Conservation (phyloP, 2,113 vertebrate genomes). For the Seriola aureovittata region DNA sequence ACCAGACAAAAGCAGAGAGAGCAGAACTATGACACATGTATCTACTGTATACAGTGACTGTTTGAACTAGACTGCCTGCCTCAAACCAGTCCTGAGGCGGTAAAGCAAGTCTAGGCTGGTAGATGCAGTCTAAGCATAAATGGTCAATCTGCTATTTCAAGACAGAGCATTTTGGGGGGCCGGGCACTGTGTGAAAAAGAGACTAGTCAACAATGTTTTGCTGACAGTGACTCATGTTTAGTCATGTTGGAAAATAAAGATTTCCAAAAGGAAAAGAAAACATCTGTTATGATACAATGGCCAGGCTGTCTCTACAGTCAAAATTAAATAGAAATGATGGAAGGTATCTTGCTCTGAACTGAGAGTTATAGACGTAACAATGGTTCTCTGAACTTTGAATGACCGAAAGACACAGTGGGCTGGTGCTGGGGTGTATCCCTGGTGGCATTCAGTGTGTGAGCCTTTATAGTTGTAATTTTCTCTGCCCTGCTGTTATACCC, state of each 20-base stretch:
- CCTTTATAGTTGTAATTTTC: not conserved
- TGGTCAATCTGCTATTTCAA: constrained; percentile 54
- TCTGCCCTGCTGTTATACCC: not conserved
- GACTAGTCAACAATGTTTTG: constrained; percentile 35
- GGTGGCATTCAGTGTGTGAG: not conserved
- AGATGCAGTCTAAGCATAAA: constrained; percentile 62
- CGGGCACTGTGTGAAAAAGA: constrained; percentile 38
- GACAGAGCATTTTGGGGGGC: constrained; percentile 31
- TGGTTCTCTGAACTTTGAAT: constrained; percentile 8
- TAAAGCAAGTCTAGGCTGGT: constrained; percentile 65
- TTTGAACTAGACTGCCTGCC: constrained; percentile 46
- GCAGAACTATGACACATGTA: constrained; percentile 28
- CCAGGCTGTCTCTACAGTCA: constrained; percentile 6
- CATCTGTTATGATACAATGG: constrained; percentile 65
- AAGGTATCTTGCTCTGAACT: not conserved
- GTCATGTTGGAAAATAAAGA: constrained; percentile 61
- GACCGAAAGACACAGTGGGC: not conserved
- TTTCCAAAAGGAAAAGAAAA: constrained; percentile 53
- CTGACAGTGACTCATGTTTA: constrained; percentile 61
- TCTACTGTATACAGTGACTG: constrained; percentile 10
- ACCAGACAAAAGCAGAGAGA: constrained; percentile 33
- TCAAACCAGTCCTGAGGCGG: constrained; percentile 43
- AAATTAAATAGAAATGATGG: constrained; percentile 33
- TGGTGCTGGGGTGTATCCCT: not conserved
- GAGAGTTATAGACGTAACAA: not conserved